Conservation (phyloP, 2,797 vertebrate genomes). For the Sebastes matsubarae region DNA sequence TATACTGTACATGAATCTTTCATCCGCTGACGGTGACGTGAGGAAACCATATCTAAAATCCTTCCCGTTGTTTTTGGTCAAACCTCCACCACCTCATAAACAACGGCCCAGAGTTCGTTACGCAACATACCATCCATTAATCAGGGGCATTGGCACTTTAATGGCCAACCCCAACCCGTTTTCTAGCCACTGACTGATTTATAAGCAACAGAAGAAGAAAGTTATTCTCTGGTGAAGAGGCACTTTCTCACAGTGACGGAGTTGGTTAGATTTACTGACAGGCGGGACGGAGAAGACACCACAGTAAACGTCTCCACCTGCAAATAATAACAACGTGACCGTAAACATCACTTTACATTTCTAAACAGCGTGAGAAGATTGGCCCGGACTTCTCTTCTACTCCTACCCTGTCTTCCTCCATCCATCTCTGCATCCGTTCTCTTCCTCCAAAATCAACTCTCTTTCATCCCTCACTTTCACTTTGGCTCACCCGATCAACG, state of each 20-base stretch:
- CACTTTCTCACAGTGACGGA: constrained; percentile 33
- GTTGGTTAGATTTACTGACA: constrained; percentile 34
- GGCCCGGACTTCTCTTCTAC: constrained; percentile 4
- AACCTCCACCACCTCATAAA: constrained; percentile 51
- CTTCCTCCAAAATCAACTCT: constrained; percentile 4
- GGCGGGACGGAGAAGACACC: constrained; percentile 12
- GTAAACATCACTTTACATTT: constrained; percentile 66
- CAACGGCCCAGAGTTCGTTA: constrained; percentile 21
- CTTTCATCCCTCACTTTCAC: constrained; percentile 45
- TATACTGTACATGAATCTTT: constrained; percentile 2
- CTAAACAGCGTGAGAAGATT: constrained; percentile 50
- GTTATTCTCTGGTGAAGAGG: constrained; percentile 50
- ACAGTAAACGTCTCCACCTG: constrained; percentile 58
- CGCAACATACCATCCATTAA: constrained; percentile 41
- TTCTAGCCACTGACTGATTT: constrained; percentile 55
- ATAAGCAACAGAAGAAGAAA: constrained; percentile 42
- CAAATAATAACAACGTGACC: constrained; percentile 60
- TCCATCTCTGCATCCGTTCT: constrained; percentile 4
- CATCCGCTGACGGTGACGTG: constrained; percentile 7
- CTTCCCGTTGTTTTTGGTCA: constrained; percentile 39
- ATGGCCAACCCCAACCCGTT: constrained; percentile 24
- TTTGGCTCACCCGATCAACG: constrained; percentile 15
- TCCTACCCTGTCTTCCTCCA: neutral
- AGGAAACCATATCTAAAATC: constrained; percentile 38
- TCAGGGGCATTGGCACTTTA: constrained; percentile 47